phyloP scores from a whole-genome alignment of 37 sponge, comb jelly and placozoan species.

The Beroe forskalii region DNA sequence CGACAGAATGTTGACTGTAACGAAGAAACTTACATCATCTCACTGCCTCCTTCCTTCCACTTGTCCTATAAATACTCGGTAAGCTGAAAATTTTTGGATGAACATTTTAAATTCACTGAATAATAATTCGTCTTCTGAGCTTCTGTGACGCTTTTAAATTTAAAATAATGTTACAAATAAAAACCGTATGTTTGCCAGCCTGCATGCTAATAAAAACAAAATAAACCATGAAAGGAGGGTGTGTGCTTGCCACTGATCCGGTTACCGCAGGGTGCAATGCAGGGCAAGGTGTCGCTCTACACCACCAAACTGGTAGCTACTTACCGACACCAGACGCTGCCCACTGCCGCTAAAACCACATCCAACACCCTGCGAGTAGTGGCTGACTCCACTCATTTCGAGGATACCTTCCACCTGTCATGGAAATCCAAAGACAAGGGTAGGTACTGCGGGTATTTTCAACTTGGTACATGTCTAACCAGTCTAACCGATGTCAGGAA shows the following conservation, averaged over 20 bases:
- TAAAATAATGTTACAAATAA: too few species aligned
- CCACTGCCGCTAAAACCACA: background rate
- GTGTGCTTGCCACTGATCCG: too few species aligned
- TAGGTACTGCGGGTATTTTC: background rate
- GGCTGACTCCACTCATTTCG: background rate
- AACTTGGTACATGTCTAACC: too few species aligned
- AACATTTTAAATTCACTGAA: too few species aligned
- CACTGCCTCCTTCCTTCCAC: slow-evolving; percentile 23
- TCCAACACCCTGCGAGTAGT: slow-evolving; percentile 11
- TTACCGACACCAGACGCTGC: background rate
- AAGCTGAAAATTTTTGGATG: too few species aligned
- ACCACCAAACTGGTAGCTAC: background rate
- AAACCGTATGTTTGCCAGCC: too few species aligned
- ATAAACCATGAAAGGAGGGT: too few species aligned
- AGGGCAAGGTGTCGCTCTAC: background rate
- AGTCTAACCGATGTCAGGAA: too few species aligned
- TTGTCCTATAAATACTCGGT: slow-evolving; percentile 27
- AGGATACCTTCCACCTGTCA: background rate
- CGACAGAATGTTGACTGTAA: background rate
- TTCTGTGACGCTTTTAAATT: too few species aligned
- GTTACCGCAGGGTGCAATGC: background rate
- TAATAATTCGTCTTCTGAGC: too few species aligned
- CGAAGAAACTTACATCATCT: background rate
- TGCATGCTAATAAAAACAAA: too few species aligned
- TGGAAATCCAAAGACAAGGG: slow-evolving; percentile 34